phyloP scores from a whole-genome alignment of 2,797 vertebrate genomes.

The Paedocypris micromegethes region DNA sequence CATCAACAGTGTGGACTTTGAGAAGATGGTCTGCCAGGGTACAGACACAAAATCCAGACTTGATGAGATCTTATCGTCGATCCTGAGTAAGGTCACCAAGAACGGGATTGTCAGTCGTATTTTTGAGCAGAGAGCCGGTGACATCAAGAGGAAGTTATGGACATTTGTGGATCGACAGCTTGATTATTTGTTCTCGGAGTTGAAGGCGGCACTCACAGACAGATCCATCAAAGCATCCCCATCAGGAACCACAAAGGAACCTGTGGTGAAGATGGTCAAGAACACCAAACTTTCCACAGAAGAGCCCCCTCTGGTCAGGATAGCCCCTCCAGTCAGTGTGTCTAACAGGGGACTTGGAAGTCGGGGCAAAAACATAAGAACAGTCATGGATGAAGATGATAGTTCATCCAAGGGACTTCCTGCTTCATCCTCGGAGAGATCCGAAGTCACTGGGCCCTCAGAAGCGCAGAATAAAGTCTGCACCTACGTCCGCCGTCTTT shows the following conservation, averaged over 20 bases:
- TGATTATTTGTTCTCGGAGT: constrained; percentile 84
- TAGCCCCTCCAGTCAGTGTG: constrained; percentile 9
- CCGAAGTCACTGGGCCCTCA: constrained; percentile 7
- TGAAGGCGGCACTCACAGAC: constrained; percentile 68
- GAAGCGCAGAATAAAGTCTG: constrained; percentile 52
- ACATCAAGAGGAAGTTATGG: constrained; percentile 93
- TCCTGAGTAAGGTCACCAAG: constrained; percentile 79
- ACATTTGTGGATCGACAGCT: constrained; percentile 90
- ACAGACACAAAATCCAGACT: constrained; percentile 73
- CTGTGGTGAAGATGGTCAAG: background rate
- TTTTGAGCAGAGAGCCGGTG: constrained; percentile 83
- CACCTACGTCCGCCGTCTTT: constrained; percentile 45
- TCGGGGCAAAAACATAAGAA: constrained; percentile 72
- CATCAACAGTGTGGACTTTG: constrained; percentile 77
- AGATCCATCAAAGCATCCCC: constrained; percentile 49
- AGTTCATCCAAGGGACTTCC: constrained; percentile 6
- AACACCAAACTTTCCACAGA: constrained; percentile 3
- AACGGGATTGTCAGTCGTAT: constrained; percentile 89
- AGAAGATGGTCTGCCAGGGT: constrained; percentile 70
- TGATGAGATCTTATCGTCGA: constrained; percentile 75
- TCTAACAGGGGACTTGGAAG: constrained; percentile 64
- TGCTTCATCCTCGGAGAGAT: constrained; percentile 20
- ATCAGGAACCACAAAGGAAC: too few species aligned
- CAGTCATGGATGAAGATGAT: constrained; percentile 49
- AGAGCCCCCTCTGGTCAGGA: background rate